Evolutionary conservation across 23 tunicate genomes (phyloP), one percentile per base, ranked within the genome.

Genomic region (Corella eumyota): DNA sequence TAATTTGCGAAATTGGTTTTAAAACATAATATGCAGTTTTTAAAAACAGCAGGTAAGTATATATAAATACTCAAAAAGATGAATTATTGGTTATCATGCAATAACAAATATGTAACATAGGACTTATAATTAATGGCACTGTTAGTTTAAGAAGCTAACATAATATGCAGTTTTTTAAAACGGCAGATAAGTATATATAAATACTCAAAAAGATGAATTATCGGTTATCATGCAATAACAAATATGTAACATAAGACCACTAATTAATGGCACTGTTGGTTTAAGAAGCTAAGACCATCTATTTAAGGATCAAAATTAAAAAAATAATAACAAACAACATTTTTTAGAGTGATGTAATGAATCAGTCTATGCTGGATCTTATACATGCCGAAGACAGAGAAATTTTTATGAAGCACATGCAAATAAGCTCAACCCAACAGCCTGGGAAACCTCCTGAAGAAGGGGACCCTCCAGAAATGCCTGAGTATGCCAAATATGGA

Each of bases 311-410:
- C n/a, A n/a, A n/a, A n/a, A n/a, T n/a, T n/a, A n/a, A n/a, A n/a
- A n/a, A n/a, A n/a, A n/a, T n/a, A n/a, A n/a, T n/a, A n/a, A n/a
- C n/a, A n/a, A n/a, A n/a, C n/a, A n/a, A n/a, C n/a, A n/a, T 51
- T 19, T 19, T 27, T 6, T 67, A 88, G 96, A 46, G 96, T 49
- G 96, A 88, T 70, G 74, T 88, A 50, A 78, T 88, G 87, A 74
- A 88, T 58, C 67, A 66, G 49, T 88, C 96, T 1, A 79, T 88
- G 96, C 72, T 88, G 54, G 88, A 88, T 35, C 69, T 88, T 22
- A 81, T 88, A 32, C 96, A 88, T 66, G 80, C 85, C 1, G 96
- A 88, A 26, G 96, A 88, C 62, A 66, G 96, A 27, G 71, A 78
- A 34, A 60, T 66, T 19, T 88, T 88, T 50, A 66, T 44, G 72